Conservation (phyloP, 2,113 vertebrate genomes). For the Siniperca chuatsi region DNA sequence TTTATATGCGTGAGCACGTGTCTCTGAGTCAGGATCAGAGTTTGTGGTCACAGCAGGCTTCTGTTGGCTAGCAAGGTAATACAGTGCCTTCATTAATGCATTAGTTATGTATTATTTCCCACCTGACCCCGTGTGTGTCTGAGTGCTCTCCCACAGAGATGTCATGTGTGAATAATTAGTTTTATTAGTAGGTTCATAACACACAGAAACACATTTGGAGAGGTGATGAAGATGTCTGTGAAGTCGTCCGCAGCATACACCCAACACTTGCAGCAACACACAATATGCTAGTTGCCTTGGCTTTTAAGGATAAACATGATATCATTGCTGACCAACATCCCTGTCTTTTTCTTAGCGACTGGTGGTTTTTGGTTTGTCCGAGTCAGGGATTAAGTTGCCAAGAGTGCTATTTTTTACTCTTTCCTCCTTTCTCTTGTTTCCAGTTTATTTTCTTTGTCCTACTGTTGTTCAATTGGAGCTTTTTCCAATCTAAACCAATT, state of each 20-base stretch:
- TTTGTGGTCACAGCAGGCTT: constrained; percentile 51
- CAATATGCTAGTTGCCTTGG: neutral
- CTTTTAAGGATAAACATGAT: constrained; percentile 4
- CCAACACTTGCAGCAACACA: neutral
- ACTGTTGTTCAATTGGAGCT: constrained; percentile 23
- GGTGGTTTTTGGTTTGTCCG: constrained; percentile 19
- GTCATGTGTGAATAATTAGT: constrained; percentile 33
- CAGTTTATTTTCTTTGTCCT: constrained; percentile 49
- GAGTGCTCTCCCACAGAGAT: constrained; percentile 26
- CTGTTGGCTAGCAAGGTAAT: constrained; percentile 40
- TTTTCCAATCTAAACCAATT: constrained; percentile 59
- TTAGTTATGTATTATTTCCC: constrained; percentile 51
- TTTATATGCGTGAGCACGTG: constrained; percentile 15
- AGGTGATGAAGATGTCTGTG: neutral
- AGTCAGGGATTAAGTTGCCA: constrained; percentile 11
- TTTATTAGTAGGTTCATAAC: constrained; percentile 27
- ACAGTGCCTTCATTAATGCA: constrained; percentile 39
- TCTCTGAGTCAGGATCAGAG: constrained; percentile 14
- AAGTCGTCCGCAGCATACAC: neutral
- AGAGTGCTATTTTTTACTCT: constrained; percentile 15
- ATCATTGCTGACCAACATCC: neutral
- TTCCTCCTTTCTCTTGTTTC: constrained; percentile 7
- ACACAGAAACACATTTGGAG: neutral
- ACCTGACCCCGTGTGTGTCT: neutral
- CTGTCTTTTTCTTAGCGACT: neutral